phyloP scores from a whole-genome alignment of 1,140 invertebrate genomes.

The Vanessa atalanta region DNA sequence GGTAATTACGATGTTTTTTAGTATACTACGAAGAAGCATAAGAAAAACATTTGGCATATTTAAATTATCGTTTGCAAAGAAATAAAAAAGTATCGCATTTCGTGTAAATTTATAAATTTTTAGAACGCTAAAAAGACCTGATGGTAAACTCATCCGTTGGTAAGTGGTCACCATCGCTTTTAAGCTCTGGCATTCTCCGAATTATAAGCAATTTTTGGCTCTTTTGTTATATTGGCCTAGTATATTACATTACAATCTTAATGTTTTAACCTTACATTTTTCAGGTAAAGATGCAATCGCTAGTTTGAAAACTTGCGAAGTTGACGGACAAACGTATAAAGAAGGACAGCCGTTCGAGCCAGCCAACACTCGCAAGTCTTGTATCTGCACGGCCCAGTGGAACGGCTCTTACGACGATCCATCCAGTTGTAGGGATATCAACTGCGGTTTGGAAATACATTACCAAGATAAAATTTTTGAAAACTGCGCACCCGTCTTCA shows the following conservation, averaged over 20 bases:
- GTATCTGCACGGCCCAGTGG: slow-evolving; percentile 75
- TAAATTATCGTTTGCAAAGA: too few species aligned
- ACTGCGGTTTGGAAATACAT: slow-evolving; percentile 79
- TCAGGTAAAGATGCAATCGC: slow-evolving; percentile 71
- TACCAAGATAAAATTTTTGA: slow-evolving; percentile 67
- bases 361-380: slow-evolving; percentile 71
- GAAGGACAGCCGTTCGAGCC: slow-evolving; percentile 79
- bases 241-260: neutral
- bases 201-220: neutral
- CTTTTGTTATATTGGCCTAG: neutral
- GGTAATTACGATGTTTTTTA: too few species aligned
- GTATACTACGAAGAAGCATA: too few species aligned
- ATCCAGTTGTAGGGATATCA: slow-evolving; percentile 72
- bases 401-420: slow-evolving; percentile 62
- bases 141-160: too few species aligned
- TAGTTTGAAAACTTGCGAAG: slow-evolving; percentile 69
- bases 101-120: too few species aligned
- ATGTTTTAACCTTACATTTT: neutral
- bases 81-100: too few species aligned
- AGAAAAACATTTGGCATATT: too few species aligned
- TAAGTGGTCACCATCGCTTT: too few species aligned
- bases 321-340: slow-evolving; percentile 73
- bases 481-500: slow-evolving; percentile 79
- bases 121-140: too few species aligned
- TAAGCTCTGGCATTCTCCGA: too few species aligned